phyloP scores from a whole-genome alignment of 2,797 vertebrate species.

The Hydrocynus forskahlii region DNA sequence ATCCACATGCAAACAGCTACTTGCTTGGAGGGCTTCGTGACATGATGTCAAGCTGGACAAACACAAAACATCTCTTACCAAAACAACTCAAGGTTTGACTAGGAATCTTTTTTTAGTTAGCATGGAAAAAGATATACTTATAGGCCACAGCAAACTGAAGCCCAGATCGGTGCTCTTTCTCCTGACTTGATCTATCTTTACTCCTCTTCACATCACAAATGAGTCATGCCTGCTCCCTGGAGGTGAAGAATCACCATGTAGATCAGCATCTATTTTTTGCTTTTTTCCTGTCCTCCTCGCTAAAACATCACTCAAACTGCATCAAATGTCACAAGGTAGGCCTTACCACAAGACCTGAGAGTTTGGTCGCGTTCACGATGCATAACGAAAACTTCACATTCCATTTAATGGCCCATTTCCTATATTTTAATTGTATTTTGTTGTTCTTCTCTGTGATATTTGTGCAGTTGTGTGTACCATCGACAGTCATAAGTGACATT shows the following conservation, averaged over 20 bases:
- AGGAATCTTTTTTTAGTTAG: neutral
- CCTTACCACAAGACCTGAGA: constrained; percentile 1
- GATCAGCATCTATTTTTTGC: constrained; percentile 55
- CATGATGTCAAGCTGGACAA: neutral
- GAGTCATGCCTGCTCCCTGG: constrained; percentile 48
- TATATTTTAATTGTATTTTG: no score
- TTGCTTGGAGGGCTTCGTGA: neutral
- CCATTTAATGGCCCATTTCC: no score
- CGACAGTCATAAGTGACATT: no score
- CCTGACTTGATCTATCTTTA: constrained; percentile 44
- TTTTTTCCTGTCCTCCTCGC: constrained; percentile 33
- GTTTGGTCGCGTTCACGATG: neutral
- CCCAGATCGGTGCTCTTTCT: neutral
- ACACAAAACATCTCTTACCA: neutral
- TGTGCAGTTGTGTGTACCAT: no score
- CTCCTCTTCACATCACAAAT: constrained; percentile 45
- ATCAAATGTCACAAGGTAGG: constrained; percentile 26
- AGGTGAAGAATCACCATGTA: constrained; percentile 45
- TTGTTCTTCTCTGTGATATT: no score
- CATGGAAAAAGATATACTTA: neutral
- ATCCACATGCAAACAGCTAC: neutral
- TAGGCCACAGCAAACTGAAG: neutral
- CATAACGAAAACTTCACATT: neutral
- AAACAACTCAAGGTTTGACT: neutral
- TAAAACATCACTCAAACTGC: constrained; percentile 38